These are phyloP conservation scores for Pimephales promelas DNA, from an alignment of 2,113 vertebrate species.

Conservation along the genomic window DNA sequence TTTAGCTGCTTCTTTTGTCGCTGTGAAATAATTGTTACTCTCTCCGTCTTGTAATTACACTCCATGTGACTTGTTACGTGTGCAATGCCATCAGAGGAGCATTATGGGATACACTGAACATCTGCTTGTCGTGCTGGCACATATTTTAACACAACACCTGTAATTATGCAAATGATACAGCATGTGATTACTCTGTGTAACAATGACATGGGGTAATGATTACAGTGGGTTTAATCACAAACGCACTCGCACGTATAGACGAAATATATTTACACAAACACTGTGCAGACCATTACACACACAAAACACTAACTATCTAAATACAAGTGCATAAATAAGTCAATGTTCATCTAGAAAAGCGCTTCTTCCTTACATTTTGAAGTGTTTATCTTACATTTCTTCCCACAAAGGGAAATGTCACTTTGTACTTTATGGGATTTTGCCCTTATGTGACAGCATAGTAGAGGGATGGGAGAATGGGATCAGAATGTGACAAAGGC, in stretches of 20 bases:
- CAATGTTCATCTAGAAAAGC: background rate
- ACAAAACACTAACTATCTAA: background rate
- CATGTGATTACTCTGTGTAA: conserved; percentile 12
- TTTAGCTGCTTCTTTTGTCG: conserved; percentile 1
- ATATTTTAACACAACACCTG: conserved; percentile 30
- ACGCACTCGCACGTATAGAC: background rate
- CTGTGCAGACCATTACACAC: conserved; percentile 10
- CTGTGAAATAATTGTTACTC: conserved; percentile 23
- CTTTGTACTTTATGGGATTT: background rate
- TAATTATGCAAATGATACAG: conserved; percentile 36
- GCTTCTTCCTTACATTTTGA: background rate
- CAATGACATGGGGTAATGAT: conserved; percentile 20
- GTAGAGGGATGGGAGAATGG: background rate
- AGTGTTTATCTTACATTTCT: background rate
- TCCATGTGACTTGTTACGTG: conserved; percentile 14
- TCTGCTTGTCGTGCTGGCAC: conserved; percentile 30
- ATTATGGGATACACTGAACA: conserved; percentile 30
- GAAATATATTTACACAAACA: conserved; percentile 18
- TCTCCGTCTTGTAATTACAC: background rate
- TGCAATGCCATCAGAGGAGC: conserved; percentile 7
- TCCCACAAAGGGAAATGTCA: background rate
- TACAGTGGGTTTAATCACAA: conserved; percentile 24
- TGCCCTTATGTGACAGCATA: background rate
- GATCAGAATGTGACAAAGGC: background rate
- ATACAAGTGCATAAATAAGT: conserved; percentile 1